Evolutionary conservation across 1,140 invertebrate genomes (phyloP), one percentile per base, ranked within the genome.

Genomic region (Geopemphigus sp.): DNA sequence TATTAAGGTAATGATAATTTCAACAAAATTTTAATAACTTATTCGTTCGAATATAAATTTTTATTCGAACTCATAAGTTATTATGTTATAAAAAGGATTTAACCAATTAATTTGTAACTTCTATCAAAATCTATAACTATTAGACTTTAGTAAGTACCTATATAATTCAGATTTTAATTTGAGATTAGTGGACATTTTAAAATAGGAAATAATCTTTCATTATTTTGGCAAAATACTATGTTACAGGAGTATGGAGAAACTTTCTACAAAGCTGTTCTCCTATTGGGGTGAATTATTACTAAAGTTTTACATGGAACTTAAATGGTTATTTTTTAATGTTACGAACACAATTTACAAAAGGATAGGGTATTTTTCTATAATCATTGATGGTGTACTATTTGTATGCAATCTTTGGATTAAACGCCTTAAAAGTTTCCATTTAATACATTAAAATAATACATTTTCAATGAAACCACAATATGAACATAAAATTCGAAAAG

Each of bases 201-300:
- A 17, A 68, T 22, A 68, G 22, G n/a, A 57, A 74, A 32, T 22
- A 74, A 74, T 74, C 53, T 74, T 3, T 56, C 29, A 66, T 74
- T 74, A 74, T 45, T 29, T 56, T 39, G 29, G 14, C 15, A 56
- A 57, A 53, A 74, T 56, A 59, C 54, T 56, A 14, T 12, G 17
- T 57, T 29, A 56, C 24, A 59, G 12, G 14, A 32, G n/a, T n/a
- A 39, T 14, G 11, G 6, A 17, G 26, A 74, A 74, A 74, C 72
- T 74, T 74, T 74, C 17, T 56, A 59, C 39, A 59, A 59, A n/a
- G 29, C 72, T 39, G 54, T 74, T 74, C 19, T 57, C 72, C 29
- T 45, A n/a, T 74, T 39, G 54, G 14, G 6, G 54, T 74, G 72
- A 74, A 74, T 74, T 74, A 74, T 74, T 74, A 39, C 54, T 14